These are phyloP conservation scores for Elysia chlorotica DNA, from an alignment of 1,140 invertebrate species.

Conservation along the genomic window DNA sequence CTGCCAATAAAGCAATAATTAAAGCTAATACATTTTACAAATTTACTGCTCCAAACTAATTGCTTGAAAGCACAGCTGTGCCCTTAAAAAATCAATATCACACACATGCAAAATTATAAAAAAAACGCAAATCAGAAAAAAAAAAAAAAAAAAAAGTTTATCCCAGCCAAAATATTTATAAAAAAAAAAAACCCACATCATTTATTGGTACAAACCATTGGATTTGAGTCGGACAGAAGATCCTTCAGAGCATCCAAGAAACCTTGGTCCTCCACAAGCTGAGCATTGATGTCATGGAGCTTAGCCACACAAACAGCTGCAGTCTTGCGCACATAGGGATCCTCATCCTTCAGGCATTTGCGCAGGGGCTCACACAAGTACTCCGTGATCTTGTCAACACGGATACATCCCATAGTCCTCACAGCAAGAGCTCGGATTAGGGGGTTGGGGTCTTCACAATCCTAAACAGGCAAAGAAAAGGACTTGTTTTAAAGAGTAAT, in stretches of 20 bases:
- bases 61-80: too few species aligned
- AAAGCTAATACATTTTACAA: too few species aligned
- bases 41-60: too few species aligned
- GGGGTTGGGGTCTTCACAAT: constrained; percentile 99
- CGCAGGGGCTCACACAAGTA: constrained; percentile 98
- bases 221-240: constrained; percentile 97
- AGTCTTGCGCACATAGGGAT: constrained; percentile 99
- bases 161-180: too few species aligned
- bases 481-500: too few species aligned
- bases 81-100: too few species aligned
- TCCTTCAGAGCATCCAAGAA: constrained; percentile 98
- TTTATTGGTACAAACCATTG: constrained; percentile 81
- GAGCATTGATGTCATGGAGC: constrained; percentile 97
- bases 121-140: too few species aligned
- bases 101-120: too few species aligned
- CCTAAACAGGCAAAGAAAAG: constrained; percentile 71
- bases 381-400: constrained; percentile 99
- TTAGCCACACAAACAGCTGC: constrained; percentile 99
- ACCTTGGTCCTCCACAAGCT: constrained; percentile 96
- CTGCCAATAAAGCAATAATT: too few species aligned
- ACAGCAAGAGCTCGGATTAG: constrained; percentile 97
- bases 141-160: too few species aligned
- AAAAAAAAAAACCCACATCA: too few species aligned
- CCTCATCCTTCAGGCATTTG: constrained; percentile 96
- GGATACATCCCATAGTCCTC: constrained; percentile 99